phyloP scores from a whole-genome alignment of 1,140 invertebrate species.

The Drosophila quadrilineata region DNA sequence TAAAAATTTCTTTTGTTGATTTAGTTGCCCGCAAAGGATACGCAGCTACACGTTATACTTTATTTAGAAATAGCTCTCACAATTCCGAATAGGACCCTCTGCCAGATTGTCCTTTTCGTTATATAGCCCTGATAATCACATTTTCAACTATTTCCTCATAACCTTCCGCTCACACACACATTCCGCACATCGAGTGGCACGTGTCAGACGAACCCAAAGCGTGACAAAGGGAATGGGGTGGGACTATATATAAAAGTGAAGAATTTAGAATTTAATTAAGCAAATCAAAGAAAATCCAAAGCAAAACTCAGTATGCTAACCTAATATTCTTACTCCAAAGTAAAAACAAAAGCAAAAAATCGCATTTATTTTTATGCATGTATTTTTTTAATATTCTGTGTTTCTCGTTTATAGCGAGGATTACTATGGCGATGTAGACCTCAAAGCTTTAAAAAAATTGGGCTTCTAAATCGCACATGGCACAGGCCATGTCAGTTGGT shows the following conservation, averaged over 20 bases:
- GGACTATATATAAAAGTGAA: conserved; percentile 29
- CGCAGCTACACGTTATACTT: not conserved
- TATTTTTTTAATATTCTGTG: conserved; percentile 57
- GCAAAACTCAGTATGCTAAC: conserved; percentile 25
- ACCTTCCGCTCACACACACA: not conserved
- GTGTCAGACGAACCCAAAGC: conserved; percentile 40
- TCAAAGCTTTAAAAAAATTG: conserved; percentile 90
- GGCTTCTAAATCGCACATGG: conserved; percentile 84
- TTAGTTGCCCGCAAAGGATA: conserved; percentile 31
- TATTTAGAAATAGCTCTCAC: conserved; percentile 1
- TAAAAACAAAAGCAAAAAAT: not conserved
- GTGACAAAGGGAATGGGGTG: conserved; percentile 20
- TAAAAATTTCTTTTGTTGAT: conserved; percentile 73
- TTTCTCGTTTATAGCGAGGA: conserved; percentile 87
- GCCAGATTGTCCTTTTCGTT: not conserved
- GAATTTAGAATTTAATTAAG: conserved; percentile 68
- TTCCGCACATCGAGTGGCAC: not conserved
- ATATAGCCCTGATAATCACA: conserved; percentile 8
- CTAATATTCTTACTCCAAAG: conserved; percentile 42
- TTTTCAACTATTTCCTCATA: not conserved
- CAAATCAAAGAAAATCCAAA: conserved; percentile 58
- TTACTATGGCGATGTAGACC: conserved; percentile 91
- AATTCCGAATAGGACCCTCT: conserved; percentile 2
- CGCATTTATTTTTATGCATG: conserved; percentile 18
- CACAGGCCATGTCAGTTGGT: conserved; percentile 35